Evolutionary conservation across 2,888 invertebrate species (phyloP).

Genomic region (Conops quadrifasciatus): DNA sequence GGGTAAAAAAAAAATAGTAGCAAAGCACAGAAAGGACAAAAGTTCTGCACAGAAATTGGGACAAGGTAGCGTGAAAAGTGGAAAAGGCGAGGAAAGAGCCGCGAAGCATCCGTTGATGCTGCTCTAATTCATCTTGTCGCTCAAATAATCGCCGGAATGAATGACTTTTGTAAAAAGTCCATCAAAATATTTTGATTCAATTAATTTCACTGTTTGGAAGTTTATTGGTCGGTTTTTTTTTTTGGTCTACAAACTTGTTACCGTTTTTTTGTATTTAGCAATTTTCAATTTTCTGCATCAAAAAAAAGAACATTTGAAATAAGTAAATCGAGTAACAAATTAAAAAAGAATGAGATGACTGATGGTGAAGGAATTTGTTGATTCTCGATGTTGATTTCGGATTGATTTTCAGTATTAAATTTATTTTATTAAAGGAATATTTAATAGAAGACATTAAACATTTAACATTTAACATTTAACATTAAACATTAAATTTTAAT

Average conservation of each 20-base stretch:
- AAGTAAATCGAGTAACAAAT: too few species aligned
- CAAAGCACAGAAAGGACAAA: neutral
- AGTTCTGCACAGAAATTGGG: neutral
- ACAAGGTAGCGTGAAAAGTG: too few species aligned
- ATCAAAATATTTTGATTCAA: neutral
- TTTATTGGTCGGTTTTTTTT: neutral
- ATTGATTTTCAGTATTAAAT: too few species aligned
- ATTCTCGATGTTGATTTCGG: too few species aligned
- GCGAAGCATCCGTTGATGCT: neutral
- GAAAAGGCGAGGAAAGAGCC: neutral
- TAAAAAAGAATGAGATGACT: too few species aligned
- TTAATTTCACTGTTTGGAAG: neutral
- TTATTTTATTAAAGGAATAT: too few species aligned
- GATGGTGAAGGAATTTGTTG: too few species aligned
- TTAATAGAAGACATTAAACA: too few species aligned
- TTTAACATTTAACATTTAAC: too few species aligned
- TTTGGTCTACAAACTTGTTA: neutral
- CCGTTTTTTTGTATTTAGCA: neutral
- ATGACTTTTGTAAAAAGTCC: neutral
- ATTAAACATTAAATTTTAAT: too few species aligned
- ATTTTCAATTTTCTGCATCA: too few species aligned
- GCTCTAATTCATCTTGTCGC: neutral
- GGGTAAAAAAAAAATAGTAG: neutral
- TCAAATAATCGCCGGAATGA: neutral
- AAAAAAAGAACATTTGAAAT: too few species aligned